Evolutionary conservation across 1,140 invertebrate species (phyloP).

Genomic region (Cydia amplana): DNA sequence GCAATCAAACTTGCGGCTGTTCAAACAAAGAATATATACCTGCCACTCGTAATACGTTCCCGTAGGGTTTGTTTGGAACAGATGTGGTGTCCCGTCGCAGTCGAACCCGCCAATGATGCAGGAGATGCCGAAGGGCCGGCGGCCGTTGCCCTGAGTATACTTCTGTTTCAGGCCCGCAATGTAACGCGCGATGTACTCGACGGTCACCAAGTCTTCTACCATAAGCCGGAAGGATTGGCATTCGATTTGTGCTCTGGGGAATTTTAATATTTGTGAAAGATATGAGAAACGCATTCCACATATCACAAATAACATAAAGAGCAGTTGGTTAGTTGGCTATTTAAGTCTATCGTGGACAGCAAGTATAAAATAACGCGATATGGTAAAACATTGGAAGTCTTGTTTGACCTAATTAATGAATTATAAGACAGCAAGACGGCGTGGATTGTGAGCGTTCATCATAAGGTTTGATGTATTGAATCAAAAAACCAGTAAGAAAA

Average conservation of each 20-base stretch:
- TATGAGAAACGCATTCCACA: too few relatives aligned
- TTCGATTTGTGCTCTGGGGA: conserved; percentile 52
- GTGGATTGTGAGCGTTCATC: too few relatives aligned
- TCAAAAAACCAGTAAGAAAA: too few relatives aligned
- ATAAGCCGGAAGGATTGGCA: conserved; percentile 51
- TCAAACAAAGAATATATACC: conserved; percentile 43
- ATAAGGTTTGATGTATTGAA: too few relatives aligned
- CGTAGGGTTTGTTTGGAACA: conserved; percentile 99
- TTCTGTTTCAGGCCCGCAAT: conserved; percentile 85
- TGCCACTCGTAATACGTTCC: conserved; percentile 99
- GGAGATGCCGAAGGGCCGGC: conserved; percentile 98
- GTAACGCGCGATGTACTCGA: conserved; percentile 53
- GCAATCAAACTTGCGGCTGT: too few relatives aligned
- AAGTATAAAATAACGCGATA: too few relatives aligned
- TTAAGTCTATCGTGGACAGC: too few relatives aligned
- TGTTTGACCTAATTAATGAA: too few relatives aligned
- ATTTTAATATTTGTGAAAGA: background rate
- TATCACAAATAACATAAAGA: too few relatives aligned
- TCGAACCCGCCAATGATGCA: conserved; percentile 98
- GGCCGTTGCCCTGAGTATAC: conserved; percentile 99
- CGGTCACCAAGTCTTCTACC: conserved; percentile 50
- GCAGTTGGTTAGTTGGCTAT: too few relatives aligned
- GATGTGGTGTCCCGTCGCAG: conserved; percentile 94
- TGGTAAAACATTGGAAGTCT: too few relatives aligned
- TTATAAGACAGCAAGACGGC: too few relatives aligned